Conservation (phyloP, 2,797 vertebrate genomes). For the Neosilurus hyrtlii region DNA sequence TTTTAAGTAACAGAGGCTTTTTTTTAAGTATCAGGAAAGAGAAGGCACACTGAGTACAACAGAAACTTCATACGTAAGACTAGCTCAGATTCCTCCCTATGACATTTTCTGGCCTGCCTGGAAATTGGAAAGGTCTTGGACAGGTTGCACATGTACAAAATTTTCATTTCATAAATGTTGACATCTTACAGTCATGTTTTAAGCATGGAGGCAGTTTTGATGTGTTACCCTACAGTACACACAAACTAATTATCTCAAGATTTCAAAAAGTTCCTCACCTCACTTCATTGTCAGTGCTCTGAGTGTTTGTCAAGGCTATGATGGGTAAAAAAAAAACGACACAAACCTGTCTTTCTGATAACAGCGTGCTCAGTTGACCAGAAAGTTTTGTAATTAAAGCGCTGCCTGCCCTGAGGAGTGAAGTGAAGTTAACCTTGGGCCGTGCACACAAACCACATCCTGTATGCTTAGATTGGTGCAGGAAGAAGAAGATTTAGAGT, state of each 20-base stretch:
- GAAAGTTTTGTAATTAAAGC: slow-evolving; percentile 64
- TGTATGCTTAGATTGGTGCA: background rate
- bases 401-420: slow-evolving; percentile 50
- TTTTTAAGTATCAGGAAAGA: background rate
- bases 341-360: slow-evolving; percentile 48
- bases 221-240: slow-evolving; percentile 9
- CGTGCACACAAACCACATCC: slow-evolving; percentile 30
- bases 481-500: slow-evolving; percentile 43
- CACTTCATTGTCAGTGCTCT: slow-evolving; percentile 11
- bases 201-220: slow-evolving; percentile 31
- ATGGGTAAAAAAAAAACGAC: slow-evolving; percentile 24
- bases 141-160: background rate
- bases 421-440: slow-evolving; percentile 53
- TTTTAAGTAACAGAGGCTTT: background rate
- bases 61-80: background rate
- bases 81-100: background rate
- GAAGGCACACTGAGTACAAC: background rate
- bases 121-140: slow-evolving; percentile 1
- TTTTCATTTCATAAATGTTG: slow-evolving; percentile 24
- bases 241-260: slow-evolving; percentile 39
- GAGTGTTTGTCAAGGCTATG: background rate
- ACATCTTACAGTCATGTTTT: slow-evolving; percentile 26
- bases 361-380: slow-evolving; percentile 58
- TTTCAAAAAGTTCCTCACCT: slow-evolving; percentile 26
- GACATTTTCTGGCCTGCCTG: background rate